phyloP scores from a whole-genome alignment of 2,888 invertebrate genomes.

The Sturmia bella region DNA sequence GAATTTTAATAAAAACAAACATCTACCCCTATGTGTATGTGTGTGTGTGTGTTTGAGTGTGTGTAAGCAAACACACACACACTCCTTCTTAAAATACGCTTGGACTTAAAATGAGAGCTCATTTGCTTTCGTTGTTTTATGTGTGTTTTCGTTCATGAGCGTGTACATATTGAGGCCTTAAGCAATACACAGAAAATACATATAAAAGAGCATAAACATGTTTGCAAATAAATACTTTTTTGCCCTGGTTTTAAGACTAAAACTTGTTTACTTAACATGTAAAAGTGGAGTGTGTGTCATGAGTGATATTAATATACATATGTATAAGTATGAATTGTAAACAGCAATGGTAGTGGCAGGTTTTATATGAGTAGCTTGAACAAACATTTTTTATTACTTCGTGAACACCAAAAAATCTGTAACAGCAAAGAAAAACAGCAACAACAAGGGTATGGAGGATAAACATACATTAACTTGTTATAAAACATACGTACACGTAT shows the following conservation, averaged over 20 bases:
- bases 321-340: not conserved
- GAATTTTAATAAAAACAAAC: not conserved
- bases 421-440: constrained; percentile 10
- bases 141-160: not conserved
- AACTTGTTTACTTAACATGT: constrained; percentile 11
- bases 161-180: constrained; percentile 31
- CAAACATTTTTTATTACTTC: constrained; percentile 50
- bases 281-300: constrained; percentile 1
- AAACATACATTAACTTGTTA: not conserved
- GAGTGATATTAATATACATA: not conserved
- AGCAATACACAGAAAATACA: not conserved
- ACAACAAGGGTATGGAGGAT: not conserved
- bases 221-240: not conserved
- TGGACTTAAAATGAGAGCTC: constrained; percentile 25
- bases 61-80: not conserved
- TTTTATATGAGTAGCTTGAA: constrained; percentile 24
- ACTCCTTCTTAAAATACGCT: not conserved
- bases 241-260: not conserved
- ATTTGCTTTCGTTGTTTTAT: constrained; percentile 6
- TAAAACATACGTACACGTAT: not conserved
- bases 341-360: not conserved
- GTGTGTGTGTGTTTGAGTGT: not conserved
- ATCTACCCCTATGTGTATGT: not conserved
- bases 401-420: constrained; percentile 29
- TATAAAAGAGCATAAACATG: constrained; percentile 15